A percentile compares a stretch with the other conserved stretches of the same genome.
phyloP scores from a whole-genome alignment of 2,797 vertebrate genomes.

The Rhabdomys pumilio region DNA sequence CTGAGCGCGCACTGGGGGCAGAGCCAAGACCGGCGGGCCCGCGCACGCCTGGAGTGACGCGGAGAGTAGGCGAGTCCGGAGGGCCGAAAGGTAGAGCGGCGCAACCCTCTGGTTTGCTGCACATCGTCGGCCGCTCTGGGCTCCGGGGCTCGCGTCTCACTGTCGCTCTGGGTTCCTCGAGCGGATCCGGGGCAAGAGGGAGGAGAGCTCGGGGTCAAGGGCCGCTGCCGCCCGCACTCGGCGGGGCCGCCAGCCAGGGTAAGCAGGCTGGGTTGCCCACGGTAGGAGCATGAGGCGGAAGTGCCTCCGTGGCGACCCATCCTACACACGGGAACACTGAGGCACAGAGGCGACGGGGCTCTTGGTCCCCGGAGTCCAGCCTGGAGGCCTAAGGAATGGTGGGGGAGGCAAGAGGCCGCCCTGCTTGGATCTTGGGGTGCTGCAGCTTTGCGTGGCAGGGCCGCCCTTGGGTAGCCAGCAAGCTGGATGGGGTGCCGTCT shows the following conservation, averaged over 20 bases:
- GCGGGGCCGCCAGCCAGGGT: conserved; percentile 75
- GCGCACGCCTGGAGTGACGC: conserved; percentile 41
- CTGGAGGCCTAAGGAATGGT: background rate
- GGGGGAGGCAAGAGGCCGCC: background rate
- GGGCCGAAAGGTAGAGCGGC: conserved; percentile 79
- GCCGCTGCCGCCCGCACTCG: conserved; percentile 2
- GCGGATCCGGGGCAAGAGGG: conserved; percentile 72
- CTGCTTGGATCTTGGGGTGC: background rate
- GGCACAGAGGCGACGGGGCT: background rate
- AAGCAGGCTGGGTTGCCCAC: conserved; percentile 23
- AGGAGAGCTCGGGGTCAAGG: conserved; percentile 55
- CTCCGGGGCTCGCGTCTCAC: conserved; percentile 16
- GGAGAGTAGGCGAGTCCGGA: conserved; percentile 74
- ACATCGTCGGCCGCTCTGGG: conserved; percentile 56
- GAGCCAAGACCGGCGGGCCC: conserved; percentile 2
- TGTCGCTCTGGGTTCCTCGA: conserved; percentile 20
- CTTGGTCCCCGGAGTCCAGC: background rate
- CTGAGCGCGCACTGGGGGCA: conserved; percentile 61
- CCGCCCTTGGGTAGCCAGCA: background rate
- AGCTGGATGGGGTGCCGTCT: background rate
- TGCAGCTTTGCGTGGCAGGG: background rate
- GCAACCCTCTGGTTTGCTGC: background rate
- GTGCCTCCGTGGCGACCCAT: conserved; percentile 53
- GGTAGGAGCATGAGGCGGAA: conserved; percentile 26
- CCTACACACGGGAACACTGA: conserved; percentile 61